These are phyloP conservation scores for Xenentodon cancila DNA, from an alignment of 2,797 vertebrate species.

Conservation along the genomic window DNA sequence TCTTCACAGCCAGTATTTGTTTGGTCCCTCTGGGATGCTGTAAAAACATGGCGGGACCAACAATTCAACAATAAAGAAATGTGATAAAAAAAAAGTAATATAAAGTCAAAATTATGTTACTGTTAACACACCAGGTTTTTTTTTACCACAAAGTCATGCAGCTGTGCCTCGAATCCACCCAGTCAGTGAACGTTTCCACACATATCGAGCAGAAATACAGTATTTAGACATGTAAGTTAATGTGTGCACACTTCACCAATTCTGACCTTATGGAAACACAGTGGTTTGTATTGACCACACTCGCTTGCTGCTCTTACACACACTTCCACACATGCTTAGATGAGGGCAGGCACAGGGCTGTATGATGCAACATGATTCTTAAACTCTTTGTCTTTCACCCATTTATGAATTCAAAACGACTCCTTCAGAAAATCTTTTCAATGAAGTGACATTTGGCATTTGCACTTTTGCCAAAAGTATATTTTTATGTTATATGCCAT, in stretches of 20 bases:
- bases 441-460: not conserved
- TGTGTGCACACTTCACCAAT: conserved; percentile 12
- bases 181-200: not conserved
- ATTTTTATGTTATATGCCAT: not conserved
- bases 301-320: conserved; percentile 26
- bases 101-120: no score
- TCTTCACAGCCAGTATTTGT: no score
- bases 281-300: conserved; percentile 26
- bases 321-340: conserved; percentile 25
- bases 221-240: not conserved
- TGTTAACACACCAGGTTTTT: no score
- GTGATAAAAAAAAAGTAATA: no score
- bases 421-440: not conserved
- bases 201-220: not conserved
- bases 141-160: no score
- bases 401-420: no score
- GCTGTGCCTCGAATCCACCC: not conserved
- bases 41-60: no score
- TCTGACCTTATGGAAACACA: conserved; percentile 42
- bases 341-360: not conserved
- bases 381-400: no score
- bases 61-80: not conserved
- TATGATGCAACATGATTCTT: no score
- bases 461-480: not conserved
- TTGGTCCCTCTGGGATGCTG: no score